Evolutionary conservation across 23 tunicate genomes (phyloP).

Genomic region (Oikopleura vanhoeffeni): DNA sequence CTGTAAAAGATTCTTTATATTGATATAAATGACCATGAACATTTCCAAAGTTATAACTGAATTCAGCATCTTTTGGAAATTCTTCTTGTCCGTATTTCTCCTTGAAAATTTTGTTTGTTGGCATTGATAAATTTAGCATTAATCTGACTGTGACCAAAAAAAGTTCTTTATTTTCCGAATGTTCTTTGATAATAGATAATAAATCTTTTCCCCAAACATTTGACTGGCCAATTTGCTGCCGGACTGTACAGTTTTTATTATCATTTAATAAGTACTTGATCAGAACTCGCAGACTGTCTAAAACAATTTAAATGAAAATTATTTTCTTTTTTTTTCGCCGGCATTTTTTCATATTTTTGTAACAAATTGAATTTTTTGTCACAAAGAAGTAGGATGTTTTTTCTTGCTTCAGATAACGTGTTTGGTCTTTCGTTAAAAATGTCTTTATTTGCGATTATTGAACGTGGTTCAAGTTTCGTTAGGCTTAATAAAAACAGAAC

Average conservation of each 20-base stretch:
- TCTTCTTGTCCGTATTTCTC: not conserved
- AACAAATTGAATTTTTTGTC: too few species aligned
- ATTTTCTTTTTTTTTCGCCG: too few species aligned
- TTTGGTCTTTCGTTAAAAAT: too few species aligned
- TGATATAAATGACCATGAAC: not conserved
- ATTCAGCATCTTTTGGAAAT: constrained; percentile 7
- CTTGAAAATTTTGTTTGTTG: not conserved
- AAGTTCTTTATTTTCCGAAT: not conserved
- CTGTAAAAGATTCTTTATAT: not conserved
- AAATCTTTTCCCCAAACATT: not conserved
- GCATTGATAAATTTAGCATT: not conserved
- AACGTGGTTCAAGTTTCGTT: too few species aligned
- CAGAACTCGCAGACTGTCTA: not conserved
- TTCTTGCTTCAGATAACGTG: too few species aligned
- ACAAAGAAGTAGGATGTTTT: too few species aligned
- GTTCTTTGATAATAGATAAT: not conserved
- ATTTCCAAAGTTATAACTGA: not conserved
- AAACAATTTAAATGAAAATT: too few species aligned
- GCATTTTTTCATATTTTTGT: too few species aligned
- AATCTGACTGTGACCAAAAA: not conserved
- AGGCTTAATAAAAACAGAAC: too few species aligned
- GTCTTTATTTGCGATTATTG: too few species aligned
- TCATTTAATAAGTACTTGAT: not conserved
- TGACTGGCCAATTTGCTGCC: not conserved
- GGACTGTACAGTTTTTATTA: not conserved